Evolutionary conservation across 2,888 invertebrate species (phyloP).

Genomic region (Eurois occulta): DNA sequence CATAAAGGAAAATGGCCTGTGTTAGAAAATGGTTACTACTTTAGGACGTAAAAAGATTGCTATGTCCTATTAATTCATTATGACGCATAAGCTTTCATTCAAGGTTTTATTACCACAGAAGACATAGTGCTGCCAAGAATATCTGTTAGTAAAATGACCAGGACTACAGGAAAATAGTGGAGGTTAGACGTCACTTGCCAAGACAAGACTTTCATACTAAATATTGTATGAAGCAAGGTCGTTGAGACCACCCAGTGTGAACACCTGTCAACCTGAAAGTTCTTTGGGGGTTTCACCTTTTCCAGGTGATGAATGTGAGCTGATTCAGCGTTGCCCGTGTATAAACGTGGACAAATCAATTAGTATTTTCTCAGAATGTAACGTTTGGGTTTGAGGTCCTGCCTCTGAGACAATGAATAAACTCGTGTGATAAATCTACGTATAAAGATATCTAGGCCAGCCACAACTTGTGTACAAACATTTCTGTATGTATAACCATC

Average conservation of each 20-base stretch:
- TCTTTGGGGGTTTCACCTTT: no score
- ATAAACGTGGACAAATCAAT: background rate
- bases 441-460: background rate
- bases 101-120: constrained; percentile 3
- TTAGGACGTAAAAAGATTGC: no score
- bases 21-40: no score
- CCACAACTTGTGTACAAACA: background rate
- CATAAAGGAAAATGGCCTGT: no score
- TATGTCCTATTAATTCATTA: background rate
- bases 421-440: background rate
- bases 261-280: no score
- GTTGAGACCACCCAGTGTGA: constrained; percentile 8
- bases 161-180: constrained; percentile 31
- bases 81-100: background rate
- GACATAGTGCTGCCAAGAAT: constrained; percentile 11
- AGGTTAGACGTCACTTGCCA: constrained; percentile 20
- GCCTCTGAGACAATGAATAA: background rate
- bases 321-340: background rate
- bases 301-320: background rate
- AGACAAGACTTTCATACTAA: constrained; percentile 22
- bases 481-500: background rate
- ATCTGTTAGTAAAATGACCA: constrained; percentile 36
- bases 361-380: no score
- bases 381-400: background rate
- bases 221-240: background rate